These are phyloP conservation scores for Discoglossus pictus DNA, from an alignment of 2,797 vertebrate species.

Conservation along the genomic window DNA sequence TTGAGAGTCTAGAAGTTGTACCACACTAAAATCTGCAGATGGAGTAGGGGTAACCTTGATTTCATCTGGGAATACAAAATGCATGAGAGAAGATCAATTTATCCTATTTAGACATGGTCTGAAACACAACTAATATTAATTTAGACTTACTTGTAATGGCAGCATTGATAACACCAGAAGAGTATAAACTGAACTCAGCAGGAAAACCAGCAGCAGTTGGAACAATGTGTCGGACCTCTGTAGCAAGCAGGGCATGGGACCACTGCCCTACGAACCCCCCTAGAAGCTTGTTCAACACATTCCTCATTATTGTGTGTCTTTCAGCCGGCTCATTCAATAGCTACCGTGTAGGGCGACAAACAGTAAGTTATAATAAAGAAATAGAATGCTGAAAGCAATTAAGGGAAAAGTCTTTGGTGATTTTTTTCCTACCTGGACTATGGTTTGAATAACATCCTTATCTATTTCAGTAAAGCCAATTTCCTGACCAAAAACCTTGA, in stretches of 20 bases:
- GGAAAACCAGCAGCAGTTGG: slow-evolving; percentile 77
- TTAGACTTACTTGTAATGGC: slow-evolving; percentile 60
- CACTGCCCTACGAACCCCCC: slow-evolving; percentile 58
- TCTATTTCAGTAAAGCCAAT: slow-evolving; percentile 68
- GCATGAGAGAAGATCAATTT: slow-evolving; percentile 7
- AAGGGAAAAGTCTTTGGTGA: background rate
- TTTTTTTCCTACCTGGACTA: slow-evolving; percentile 66
- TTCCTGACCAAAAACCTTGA: slow-evolving; percentile 78
- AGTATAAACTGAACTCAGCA: slow-evolving; percentile 73
- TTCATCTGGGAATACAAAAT: slow-evolving; percentile 49
- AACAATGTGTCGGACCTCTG: slow-evolving; percentile 71
- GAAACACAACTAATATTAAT: background rate
- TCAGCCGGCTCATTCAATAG: slow-evolving; percentile 49
- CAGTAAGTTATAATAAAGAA: rapidly evolving
- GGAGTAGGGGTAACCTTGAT: slow-evolving; percentile 64
- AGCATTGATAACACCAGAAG: slow-evolving; percentile 66
- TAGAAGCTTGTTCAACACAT: slow-evolving; percentile 57
- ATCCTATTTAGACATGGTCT: too few species aligned
- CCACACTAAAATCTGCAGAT: slow-evolving; percentile 65
- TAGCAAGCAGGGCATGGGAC: slow-evolving; percentile 67
- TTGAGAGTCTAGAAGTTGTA: slow-evolving; percentile 70
- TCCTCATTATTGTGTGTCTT: slow-evolving; percentile 47
- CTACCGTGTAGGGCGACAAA: slow-evolving; percentile 54
- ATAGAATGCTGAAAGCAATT: rapidly evolving
- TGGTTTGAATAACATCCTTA: slow-evolving; percentile 66